phyloP scores from a whole-genome alignment of 35 echinoderm and acorn worm genomes.

The Apostichopus parvimensis region DNA sequence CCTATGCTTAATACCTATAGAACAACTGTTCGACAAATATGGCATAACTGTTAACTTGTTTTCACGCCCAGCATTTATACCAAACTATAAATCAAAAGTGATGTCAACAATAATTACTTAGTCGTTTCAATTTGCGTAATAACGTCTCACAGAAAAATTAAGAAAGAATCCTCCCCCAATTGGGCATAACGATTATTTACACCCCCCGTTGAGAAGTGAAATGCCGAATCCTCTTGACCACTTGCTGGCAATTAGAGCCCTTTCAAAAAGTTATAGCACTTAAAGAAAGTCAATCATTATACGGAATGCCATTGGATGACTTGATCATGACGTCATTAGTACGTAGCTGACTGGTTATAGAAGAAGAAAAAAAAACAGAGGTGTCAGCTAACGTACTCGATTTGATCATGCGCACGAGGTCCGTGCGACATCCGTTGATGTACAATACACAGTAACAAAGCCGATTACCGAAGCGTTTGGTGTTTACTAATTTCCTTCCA shows the following conservation, averaged over 20 bases:
- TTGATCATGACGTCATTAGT: conserved; percentile 29
- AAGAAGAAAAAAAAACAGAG: neutral
- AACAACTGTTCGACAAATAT: too few species aligned
- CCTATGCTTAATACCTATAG: too few species aligned
- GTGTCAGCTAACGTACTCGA: conserved; percentile 20
- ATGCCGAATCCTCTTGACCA: neutral
- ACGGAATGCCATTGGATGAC: conserved; percentile 26
- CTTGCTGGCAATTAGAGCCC: conserved; percentile 13
- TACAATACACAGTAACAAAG: conserved; percentile 1
- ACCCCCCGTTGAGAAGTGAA: neutral
- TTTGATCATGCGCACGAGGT: conserved; percentile 45
- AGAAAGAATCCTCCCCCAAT: neutral
- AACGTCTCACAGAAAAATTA: neutral
- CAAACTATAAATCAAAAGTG: too few species aligned
- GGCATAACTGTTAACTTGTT: too few species aligned
- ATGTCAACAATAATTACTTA: too few species aligned
- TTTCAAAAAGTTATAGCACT: conserved; percentile 28
- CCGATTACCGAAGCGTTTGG: conserved; percentile 44
- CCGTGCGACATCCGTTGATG: neutral
- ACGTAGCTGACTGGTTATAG: neutral
- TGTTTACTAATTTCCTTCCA: conserved; percentile 35
- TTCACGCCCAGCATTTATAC: too few species aligned
- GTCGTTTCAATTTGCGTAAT: neutral
- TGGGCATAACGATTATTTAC: neutral
- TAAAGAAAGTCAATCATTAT: conserved; percentile 1